Base-by-base conservation (phyloP, 2,888 invertebrate genomes). In the Oscheius sp. region DNA sequence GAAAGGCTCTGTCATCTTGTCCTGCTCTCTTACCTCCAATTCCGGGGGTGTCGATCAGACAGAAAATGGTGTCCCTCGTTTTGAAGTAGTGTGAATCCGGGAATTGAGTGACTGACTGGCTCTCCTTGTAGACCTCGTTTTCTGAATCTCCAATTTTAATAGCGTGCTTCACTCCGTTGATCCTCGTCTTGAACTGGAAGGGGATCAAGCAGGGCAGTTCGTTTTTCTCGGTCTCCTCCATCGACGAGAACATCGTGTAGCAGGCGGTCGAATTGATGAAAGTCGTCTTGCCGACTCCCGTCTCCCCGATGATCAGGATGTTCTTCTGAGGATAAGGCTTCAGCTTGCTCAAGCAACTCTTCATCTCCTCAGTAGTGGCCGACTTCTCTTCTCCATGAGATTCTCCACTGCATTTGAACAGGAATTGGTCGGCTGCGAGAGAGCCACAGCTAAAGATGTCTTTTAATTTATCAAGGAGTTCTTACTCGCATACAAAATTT, bases 401-500 rank as follows among this genome's bases (percentile, higher is more conserved):
- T 33, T 30, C 17, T 14, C 33, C n/a, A 54, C 32, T 17, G 20
- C 54, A 54, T 32, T 17, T 30, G 33, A 54, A 54, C 2, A 5
- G n/a, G 33, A n/a, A 54, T 9, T 54, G 9, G 17, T 54, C n/a
- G 9, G 33, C 20, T 1, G 33, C 17, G 3, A 24, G n/a, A 30
- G 28, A n/a, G 14, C 54, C 54, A 54, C 54, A 54, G n/a, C 54
- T 54, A n/a, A n/a, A n/a, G n/a, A n/a, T n/a, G n/a, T n/a, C n/a
- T n/a, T n/a, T n/a, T n/a, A n/a, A n/a, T n/a, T n/a, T n/a, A n/a
- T n/a, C n/a, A n/a, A n/a, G n/a, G n/a, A n/a, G n/a, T n/a, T n/a
- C 54, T 54, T 28, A 54, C 54, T 32, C 20, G 54, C 54, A 54
- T 17, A 33, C 30, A 4, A 54, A 54, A 17, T 54, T 30, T 32